These are phyloP conservation scores for Ametastegia equiseti DNA, from an alignment of 2,888 invertebrate species.

Conservation along the genomic window DNA sequence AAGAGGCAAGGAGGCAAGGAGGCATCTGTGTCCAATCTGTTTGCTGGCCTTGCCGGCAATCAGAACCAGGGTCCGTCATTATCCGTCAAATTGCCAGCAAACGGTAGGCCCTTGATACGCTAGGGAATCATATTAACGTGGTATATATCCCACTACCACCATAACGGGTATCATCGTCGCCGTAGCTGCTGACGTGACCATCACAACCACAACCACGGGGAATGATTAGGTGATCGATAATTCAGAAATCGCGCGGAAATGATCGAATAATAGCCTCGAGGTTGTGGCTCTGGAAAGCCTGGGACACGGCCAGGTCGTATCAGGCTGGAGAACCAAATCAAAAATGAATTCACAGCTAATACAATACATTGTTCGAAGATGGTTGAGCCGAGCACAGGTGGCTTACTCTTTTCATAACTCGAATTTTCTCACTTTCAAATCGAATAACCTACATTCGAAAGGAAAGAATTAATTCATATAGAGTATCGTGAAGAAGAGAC, in stretches of 20 bases:
- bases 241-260: slow-evolving; percentile 60
- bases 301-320: slow-evolving; percentile 14
- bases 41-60: slow-evolving; percentile 49
- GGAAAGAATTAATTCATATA: not conserved
- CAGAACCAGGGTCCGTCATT: slow-evolving; percentile 49
- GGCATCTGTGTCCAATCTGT: slow-evolving; percentile 50
- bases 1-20: slow-evolving; percentile 32
- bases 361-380: not conserved
- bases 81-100: slow-evolving; percentile 51
- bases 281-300: slow-evolving; percentile 7
- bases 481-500: not conserved
- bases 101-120: slow-evolving; percentile 44
- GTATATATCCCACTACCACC: slow-evolving; percentile 7
- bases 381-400: not conserved
- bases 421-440: not conserved
- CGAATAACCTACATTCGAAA: not conserved
- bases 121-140: slow-evolving; percentile 36
- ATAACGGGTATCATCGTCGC: slow-evolving; percentile 29
- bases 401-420: not conserved
- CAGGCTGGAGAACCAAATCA: slow-evolving; percentile 14
- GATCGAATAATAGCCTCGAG: slow-evolving; percentile 69
- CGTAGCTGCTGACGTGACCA: slow-evolving; percentile 38
- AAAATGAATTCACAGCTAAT: slow-evolving; percentile 22
- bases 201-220: slow-evolving; percentile 16
- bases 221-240: slow-evolving; percentile 68